Conservation (phyloP, 2,888 invertebrate species). For the Cheilosia vulpina region DNA sequence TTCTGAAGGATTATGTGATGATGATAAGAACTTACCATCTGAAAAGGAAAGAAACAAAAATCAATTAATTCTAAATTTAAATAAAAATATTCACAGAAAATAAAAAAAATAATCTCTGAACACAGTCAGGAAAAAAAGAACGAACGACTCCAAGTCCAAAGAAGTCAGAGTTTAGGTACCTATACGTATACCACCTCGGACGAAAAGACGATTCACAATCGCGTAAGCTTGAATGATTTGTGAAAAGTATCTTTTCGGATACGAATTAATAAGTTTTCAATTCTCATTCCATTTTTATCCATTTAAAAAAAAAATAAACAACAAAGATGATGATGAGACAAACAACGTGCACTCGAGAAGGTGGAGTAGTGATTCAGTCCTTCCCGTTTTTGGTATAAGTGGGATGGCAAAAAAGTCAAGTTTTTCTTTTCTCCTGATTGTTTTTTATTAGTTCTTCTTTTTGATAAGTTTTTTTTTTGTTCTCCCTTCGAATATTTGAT, state of each 20-base stretch:
- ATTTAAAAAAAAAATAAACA: neutral
- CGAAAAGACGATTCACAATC: slow-evolving; percentile 36
- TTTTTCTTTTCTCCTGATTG: slow-evolving; percentile 62
- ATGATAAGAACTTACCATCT: slow-evolving; percentile 84
- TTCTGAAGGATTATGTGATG: slow-evolving; percentile 83
- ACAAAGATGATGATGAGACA: slow-evolving; percentile 25
- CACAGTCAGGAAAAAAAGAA: neutral
- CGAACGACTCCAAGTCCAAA: slow-evolving; percentile 15
- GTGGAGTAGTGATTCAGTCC: slow-evolving; percentile 59
- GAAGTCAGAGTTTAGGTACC: neutral
- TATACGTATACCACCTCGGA: neutral
- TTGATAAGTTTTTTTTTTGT: slow-evolving; percentile 61
- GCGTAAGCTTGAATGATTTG: slow-evolving; percentile 72
- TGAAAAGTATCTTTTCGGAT: slow-evolving; percentile 71
- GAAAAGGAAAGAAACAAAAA: slow-evolving; percentile 77
- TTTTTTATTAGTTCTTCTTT: slow-evolving; percentile 75
- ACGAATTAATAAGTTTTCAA: slow-evolving; percentile 72
- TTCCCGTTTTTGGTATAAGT: slow-evolving; percentile 59
- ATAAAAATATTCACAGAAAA: slow-evolving; percentile 39
- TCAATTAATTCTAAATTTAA: slow-evolving; percentile 79
- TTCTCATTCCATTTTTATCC: slow-evolving; percentile 55
- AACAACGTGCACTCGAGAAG: slow-evolving; percentile 40
- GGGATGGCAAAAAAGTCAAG: slow-evolving; percentile 28
- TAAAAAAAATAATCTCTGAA: slow-evolving; percentile 21
- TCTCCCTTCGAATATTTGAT: slow-evolving; percentile 52